Evolutionary conservation across 1,140 invertebrate genomes (phyloP), one percentile per base, ranked within the genome.

Genomic region (Drosophila cardini): DNA sequence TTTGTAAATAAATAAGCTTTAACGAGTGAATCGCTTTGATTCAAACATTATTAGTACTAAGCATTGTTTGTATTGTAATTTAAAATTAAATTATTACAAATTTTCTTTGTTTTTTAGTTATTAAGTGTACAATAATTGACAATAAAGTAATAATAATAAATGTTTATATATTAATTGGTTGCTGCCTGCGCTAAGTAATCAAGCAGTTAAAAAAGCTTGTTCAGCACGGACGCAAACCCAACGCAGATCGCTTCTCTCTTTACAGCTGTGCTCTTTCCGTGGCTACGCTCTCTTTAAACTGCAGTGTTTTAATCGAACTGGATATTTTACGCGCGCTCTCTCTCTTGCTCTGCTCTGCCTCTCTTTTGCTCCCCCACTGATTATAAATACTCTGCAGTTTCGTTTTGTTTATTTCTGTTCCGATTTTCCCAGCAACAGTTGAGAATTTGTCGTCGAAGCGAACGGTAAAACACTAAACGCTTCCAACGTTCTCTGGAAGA

Each of bases 1-100:
- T 64, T 77, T 87, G 82, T 87, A 87, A 68, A 87, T 87, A 86
- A 83, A 58, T 76, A 78, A 87, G 83, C 83, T 86, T 87, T 86
- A 86, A 86, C 40, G 30, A 60, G 48, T 68, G 42, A 58, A 78
- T 71, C 45, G 48, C 30, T 15, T 52, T n/a, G 77, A 83, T 82
- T 26, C 77, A 78, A 64, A 45, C 56, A 57, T 72, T 68, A 55
- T 78, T 81, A 80, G 72, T 48, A 80, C 10, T 72, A 63, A 74
- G 56, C 73, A 61, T 72, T 77, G 76, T 78, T 72, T 65, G 81
- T 78, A 78, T 64, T 85, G 77, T 85, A 85, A 80, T 85, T 76
- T 78, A 72, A 61, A 63, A 58, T 75, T 85, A 72, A 85, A 64
- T 80, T 70, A 75, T 78, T 64, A 40, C 45, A 70, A 48, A 53